Evolutionary conservation across 2,113 vertebrate species (phyloP).

Genomic region (Mellivora capensis): DNA sequence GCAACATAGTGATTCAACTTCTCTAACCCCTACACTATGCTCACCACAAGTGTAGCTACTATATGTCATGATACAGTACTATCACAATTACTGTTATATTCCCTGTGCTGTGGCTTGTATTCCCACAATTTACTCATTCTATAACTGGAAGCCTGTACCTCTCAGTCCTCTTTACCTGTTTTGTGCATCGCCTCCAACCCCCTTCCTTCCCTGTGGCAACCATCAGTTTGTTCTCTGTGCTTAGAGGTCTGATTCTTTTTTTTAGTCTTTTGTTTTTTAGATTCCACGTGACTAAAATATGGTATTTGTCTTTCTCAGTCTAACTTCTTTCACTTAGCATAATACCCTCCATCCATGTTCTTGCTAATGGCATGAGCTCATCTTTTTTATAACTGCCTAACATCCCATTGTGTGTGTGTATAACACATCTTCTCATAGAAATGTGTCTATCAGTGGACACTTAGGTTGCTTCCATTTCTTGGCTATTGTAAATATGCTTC

Average conservation of each 20-base stretch:
- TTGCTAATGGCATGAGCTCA: not conserved
- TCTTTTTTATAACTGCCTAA: not conserved
- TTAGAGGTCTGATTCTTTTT: not conserved
- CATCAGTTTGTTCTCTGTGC: not conserved
- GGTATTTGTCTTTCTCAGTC: not conserved
- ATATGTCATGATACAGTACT: not conserved
- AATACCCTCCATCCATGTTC: not conserved
- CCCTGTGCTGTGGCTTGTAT: not conserved
- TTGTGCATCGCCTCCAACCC: not conserved
- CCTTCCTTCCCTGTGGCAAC: not conserved
- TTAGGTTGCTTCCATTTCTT: not conserved
- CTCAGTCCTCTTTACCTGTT: not conserved
- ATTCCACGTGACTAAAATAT: not conserved
- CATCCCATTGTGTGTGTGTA: not conserved
- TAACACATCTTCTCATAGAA: not conserved
- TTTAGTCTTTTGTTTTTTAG: not conserved
- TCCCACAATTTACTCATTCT: not conserved
- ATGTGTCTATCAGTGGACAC: not conserved
- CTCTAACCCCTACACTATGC: not conserved
- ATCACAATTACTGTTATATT: not conserved
- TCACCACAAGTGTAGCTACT: not conserved
- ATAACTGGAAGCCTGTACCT: not conserved
- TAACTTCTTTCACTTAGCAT: not conserved
- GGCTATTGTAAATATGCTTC: not conserved
- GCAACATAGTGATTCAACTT: not conserved